Percentiles rank a stretch among this genome's conserved stretches.
Evolutionary conservation across 2,797 vertebrate species (phyloP).

Genomic region (Bovichtus variegatus): DNA sequence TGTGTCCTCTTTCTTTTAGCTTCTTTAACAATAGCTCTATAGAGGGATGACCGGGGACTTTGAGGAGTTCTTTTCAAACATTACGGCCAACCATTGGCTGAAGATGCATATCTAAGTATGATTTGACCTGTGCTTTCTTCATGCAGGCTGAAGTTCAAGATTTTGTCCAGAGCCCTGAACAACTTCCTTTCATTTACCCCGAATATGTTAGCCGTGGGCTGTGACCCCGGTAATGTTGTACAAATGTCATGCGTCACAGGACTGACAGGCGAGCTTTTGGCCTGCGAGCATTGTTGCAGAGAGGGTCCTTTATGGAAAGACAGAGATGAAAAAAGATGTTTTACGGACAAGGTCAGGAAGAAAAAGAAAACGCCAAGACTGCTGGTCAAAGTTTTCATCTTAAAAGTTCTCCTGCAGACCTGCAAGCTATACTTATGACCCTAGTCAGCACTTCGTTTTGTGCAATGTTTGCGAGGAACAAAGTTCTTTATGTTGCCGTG

Average conservation of each 20-base stretch:
- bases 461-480: slow-evolving; percentile 7
- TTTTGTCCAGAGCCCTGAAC: slow-evolving; percentile 61
- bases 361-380: slow-evolving; percentile 20
- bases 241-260: slow-evolving; percentile 74
- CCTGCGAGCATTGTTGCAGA: slow-evolving; percentile 46
- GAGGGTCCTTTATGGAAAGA: slow-evolving; percentile 55
- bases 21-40: slow-evolving; percentile 51
- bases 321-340: slow-evolving; percentile 64
- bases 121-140: slow-evolving; percentile 71
- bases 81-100: slow-evolving; percentile 45
- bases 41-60: slow-evolving; percentile 34
- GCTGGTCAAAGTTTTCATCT: slow-evolving; percentile 24
- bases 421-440: slow-evolving; percentile 26
- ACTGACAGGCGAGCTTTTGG: slow-evolving; percentile 58
- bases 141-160: slow-evolving; percentile 73
- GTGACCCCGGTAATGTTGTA: slow-evolving; percentile 76
- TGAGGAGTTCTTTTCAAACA: slow-evolving; percentile 56
- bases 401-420: slow-evolving; percentile 9
- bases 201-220: slow-evolving; percentile 58
- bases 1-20: slow-evolving; percentile 46
- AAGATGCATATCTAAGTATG: slow-evolving; percentile 72
- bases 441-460: not conserved
- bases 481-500: slow-evolving; percentile 22
- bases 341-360: slow-evolving; percentile 50
- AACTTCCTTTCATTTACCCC: slow-evolving; percentile 55